These are phyloP conservation scores for Amblyopsis hoosieri DNA, from an alignment of 2,797 vertebrate genomes.

Conservation along the genomic window DNA sequence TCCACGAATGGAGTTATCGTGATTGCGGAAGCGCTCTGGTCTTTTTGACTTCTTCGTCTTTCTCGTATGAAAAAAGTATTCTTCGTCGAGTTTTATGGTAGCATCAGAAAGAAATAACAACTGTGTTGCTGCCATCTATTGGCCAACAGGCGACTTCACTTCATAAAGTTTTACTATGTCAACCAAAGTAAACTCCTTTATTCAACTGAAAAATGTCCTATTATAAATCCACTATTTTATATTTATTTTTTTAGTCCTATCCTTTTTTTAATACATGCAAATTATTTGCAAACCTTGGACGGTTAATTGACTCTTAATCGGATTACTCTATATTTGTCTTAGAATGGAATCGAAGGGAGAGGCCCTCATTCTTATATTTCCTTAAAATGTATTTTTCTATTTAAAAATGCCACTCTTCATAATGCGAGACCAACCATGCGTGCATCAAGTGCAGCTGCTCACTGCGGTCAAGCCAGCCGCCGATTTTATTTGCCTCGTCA, in stretches of 20 bases:
- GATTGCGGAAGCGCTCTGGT: slow-evolving; percentile 45
- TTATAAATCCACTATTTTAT: too few relatives aligned
- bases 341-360: slow-evolving; percentile 7
- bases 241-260: too few relatives aligned
- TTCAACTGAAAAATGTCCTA: too few relatives aligned
- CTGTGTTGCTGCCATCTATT: slow-evolving; percentile 33
- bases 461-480: too few relatives aligned
- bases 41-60: slow-evolving; percentile 29
- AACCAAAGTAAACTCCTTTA: too few relatives aligned
- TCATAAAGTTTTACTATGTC: too few relatives aligned
- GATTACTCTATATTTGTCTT: slow-evolving; percentile 47
- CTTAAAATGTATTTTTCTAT: neutral
- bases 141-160: neutral
- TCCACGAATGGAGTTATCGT: too few relatives aligned
- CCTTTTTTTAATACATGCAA: too few relatives aligned
- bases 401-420: slow-evolving; percentile 75
- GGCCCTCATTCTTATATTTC: neutral
- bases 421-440: slow-evolving; percentile 75
- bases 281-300: slow-evolving; percentile 26
- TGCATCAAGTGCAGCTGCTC: too few relatives aligned
- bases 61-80: too few relatives aligned
- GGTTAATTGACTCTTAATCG: slow-evolving; percentile 52
- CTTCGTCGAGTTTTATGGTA: neutral
- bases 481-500: too few relatives aligned
- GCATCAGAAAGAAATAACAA: too few relatives aligned